phyloP scores from a whole-genome alignment of 1,140 invertebrate genomes.

The Geopemphigus sp. region DNA sequence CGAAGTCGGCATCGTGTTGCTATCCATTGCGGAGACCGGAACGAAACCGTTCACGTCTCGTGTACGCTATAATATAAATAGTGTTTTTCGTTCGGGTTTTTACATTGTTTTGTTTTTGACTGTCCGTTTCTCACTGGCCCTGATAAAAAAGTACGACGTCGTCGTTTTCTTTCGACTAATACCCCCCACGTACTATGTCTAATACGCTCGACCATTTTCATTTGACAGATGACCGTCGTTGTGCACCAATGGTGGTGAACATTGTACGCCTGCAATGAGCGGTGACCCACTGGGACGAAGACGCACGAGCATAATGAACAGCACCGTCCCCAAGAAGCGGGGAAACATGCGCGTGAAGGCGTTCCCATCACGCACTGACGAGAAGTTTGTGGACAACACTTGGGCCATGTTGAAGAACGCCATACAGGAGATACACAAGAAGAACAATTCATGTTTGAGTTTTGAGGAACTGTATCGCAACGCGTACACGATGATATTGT shows the following conservation, averaged over 20 bases:
- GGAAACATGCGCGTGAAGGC: conserved; percentile 96
- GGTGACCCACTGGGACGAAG: conserved; percentile 39
- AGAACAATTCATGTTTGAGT: conserved; percentile 98
- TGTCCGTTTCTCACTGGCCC: too few relatives aligned
- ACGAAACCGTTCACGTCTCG: too few relatives aligned
- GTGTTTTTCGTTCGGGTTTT: too few relatives aligned
- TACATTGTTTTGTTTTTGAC: too few relatives aligned
- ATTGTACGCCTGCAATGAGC: conserved; percentile 19
- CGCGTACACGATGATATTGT: conserved; percentile 99
- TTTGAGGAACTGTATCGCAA: conserved; percentile 99
- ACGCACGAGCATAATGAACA: conserved; percentile 64
- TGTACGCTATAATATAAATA: too few relatives aligned
- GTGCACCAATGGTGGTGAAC: background rate
- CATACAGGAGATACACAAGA: conserved; percentile 99
- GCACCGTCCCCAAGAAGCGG: conserved; percentile 78
- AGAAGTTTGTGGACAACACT: conserved; percentile 97
- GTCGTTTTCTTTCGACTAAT: too few relatives aligned
- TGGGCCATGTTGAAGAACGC: conserved; percentile 97
- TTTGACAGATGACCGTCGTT: conserved; percentile 30
- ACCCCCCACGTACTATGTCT: background rate
- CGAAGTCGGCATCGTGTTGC: too few relatives aligned
- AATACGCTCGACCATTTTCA: background rate
- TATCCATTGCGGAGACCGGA: too few relatives aligned
- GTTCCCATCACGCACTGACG: conserved; percentile 93
- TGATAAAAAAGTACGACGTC: too few relatives aligned